Base-by-base conservation (phyloP, 2,888 invertebrate genomes). In the Adelphocoris suturalis region DNA sequence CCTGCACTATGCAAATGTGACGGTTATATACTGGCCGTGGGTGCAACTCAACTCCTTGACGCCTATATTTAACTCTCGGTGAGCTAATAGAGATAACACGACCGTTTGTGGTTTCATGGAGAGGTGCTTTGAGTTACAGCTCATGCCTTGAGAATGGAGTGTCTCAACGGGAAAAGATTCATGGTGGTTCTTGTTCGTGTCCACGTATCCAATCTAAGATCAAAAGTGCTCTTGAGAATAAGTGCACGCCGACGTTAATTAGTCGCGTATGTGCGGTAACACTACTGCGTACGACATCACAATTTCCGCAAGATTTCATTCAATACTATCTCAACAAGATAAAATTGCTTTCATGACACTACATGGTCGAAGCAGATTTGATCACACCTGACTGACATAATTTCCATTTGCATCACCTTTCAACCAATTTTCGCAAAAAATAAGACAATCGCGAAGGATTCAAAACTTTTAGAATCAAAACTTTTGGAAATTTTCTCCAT, bases 1-100 rank as follows among this genome's bases (percentile, higher is more conserved):
- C 82, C 82, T 52, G 48, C 82, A 52, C 82, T 82, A 82, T 82
- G 82, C 82, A 82, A 82, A 82, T 82, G 82, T 52, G 23, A 1
- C 12, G 68, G 82, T 82, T 19, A 82, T 82, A 82, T 52, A 82
- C 52, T 52, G 52, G 19, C 13, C 82, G 1, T 3, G n/a, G 14
- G 52, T 19, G 82, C 82, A 47, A 82, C 82, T 82, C 82, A 82
- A 52, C 82, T 47, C 52, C 82, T 82, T 47, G 52, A 82, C 82
- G 82, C 82, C 82, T 82, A 82, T 82, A 82, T 82, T 82, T 82
- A 82, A 23, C 82, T 23, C 46, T 7, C 37, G 46, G 78, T 37
- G 78, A n/a, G 19, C 78, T 78, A 47, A 46, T 78, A 78, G 28
- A 78, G 78, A 78, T 78, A 78, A 78, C 46, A 46, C 68, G 68